Conservation (phyloP, 2,888 invertebrate species). For the Luperina testacea region DNA sequence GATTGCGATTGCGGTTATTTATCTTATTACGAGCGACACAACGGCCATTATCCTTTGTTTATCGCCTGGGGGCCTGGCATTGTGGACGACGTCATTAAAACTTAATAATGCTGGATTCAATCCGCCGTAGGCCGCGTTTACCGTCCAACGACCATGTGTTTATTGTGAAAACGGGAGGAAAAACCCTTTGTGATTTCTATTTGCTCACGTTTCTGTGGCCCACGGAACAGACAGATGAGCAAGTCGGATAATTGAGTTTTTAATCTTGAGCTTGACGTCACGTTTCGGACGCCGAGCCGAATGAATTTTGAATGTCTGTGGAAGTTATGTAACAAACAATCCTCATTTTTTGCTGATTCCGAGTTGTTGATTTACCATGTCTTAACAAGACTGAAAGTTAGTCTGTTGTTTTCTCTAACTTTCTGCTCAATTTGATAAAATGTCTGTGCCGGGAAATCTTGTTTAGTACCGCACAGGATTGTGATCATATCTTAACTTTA, state of each 20-base stretch:
- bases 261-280: conserved; percentile 64
- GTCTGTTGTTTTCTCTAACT: conserved; percentile 16
- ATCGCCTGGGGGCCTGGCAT: conserved; percentile 76
- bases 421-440: conserved; percentile 26
- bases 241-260: conserved; percentile 66
- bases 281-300: conserved; percentile 22
- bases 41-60: conserved; percentile 85
- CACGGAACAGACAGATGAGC: conserved; percentile 50
- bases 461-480: conserved; percentile 2
- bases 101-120: conserved; percentile 85
- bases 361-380: conserved; percentile 37
- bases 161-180: conserved; percentile 71
- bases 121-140: conserved; percentile 75
- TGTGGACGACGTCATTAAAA: conserved; percentile 86
- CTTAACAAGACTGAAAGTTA: conserved; percentile 17
- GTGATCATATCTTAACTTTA: conserved; percentile 12
- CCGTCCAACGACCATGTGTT: conserved; percentile 72
- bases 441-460: background rate
- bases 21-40: conserved; percentile 82
- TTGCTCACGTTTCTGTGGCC: conserved; percentile 64
- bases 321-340: conserved; percentile 28
- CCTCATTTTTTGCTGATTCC: conserved; percentile 16
- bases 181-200: conserved; percentile 67
- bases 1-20: conserved; percentile 79
- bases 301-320: conserved; percentile 37